phyloP scores from a whole-genome alignment of 2,888 invertebrate species.

The Phaonia tiefii region DNA sequence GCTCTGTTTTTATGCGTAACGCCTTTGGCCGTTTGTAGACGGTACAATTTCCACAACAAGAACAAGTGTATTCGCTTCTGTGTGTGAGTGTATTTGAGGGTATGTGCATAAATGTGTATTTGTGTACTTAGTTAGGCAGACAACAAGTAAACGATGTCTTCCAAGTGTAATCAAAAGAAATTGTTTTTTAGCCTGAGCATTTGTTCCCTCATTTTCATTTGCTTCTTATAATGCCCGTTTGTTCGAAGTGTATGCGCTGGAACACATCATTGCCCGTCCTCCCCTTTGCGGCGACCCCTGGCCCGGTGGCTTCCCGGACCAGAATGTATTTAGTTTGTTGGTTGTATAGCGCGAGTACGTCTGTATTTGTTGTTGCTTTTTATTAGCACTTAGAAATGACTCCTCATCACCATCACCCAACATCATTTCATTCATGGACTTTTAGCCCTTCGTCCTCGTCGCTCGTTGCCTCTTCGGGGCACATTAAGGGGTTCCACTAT shows the following conservation, averaged over 20 bases:
- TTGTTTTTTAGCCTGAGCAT: constrained; percentile 61
- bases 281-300: neutral
- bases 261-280: neutral
- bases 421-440: neutral
- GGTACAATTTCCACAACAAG: neutral
- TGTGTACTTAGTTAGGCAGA: constrained; percentile 44
- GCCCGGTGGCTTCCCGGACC: neutral
- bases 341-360: constrained; percentile 39
- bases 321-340: constrained; percentile 19
- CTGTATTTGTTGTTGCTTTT: constrained; percentile 56
- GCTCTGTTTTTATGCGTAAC: constrained; percentile 59
- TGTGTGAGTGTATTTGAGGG: constrained; percentile 1
- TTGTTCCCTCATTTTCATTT: constrained; percentile 40
- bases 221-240: constrained; percentile 2
- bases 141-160: constrained; percentile 50
- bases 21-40: constrained; percentile 46
- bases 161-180: constrained; percentile 65
- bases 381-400: constrained; percentile 54
- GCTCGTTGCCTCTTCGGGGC: neutral
- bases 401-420: constrained; percentile 37
- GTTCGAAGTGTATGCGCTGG: constrained; percentile 5
- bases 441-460: neutral
- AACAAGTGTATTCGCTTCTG: constrained; percentile 3
- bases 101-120: neutral
- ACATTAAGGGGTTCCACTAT: constrained; percentile 7